Conservation (phyloP, 2,113 vertebrate species). For the Zeus faber region DNA sequence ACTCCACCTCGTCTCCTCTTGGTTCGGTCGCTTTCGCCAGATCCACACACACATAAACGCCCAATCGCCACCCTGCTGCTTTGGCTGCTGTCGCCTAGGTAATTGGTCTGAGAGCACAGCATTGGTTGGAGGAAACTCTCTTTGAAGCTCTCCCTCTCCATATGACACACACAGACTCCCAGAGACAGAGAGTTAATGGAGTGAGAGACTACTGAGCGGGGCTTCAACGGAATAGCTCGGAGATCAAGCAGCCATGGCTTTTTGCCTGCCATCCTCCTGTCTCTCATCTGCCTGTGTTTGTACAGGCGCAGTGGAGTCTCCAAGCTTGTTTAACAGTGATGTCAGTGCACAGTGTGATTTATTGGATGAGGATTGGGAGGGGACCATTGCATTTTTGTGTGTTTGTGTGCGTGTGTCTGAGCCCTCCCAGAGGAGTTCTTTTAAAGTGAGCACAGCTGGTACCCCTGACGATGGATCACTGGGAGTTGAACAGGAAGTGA, state of each 20-base stretch:
- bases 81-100: constrained; percentile 39
- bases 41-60: constrained; percentile 5
- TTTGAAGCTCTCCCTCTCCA: constrained; percentile 47
- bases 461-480: constrained; percentile 46
- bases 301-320: constrained; percentile 27
- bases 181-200: not conserved
- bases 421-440: constrained; percentile 49
- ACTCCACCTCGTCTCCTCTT: too few species aligned
- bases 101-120: constrained; percentile 42
- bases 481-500: constrained; percentile 64
- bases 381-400: constrained; percentile 54
- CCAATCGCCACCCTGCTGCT: constrained; percentile 46
- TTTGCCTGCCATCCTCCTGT: not conserved
- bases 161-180: constrained; percentile 28
- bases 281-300: not conserved
- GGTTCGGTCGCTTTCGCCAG: too few species aligned
- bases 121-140: constrained; percentile 24
- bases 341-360: constrained; percentile 56
- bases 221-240: constrained; percentile 1
- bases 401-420: constrained; percentile 32
- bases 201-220: not conserved
- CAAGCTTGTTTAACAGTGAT: constrained; percentile 66
- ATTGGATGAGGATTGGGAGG: constrained; percentile 58
- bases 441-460: constrained; percentile 68
- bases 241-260: not conserved